Evolutionary conservation across 2,888 invertebrate species (phyloP), one percentile per base, ranked within the genome.

Genomic region (Zeuzera pyrina): DNA sequence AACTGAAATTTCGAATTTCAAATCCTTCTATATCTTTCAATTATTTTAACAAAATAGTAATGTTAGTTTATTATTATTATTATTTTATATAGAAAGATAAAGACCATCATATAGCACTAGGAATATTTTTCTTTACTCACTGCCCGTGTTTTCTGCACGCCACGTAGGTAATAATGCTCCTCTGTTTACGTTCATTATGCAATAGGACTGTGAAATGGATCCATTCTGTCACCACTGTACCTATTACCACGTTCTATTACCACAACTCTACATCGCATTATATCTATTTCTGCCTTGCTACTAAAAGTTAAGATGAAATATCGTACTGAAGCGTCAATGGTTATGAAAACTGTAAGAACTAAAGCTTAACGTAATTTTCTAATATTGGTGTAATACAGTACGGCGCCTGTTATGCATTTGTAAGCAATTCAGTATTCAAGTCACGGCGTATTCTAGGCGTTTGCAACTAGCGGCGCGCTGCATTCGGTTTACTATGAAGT

Each of bases 401-500:
- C 29, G 43, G 42, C 41, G 33, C 42, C 45, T 48, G 47, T 46
- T 58, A 56, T 58, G 56, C 56, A 50, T 59, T 57, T 52, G 52
- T 48, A 39, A 46, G 54, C 47, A 45, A 52, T 53, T 64, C 51
- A 41, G 65, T 54, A 67, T 71, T 63, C 67, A 45, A 57, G 63
- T 51, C 58, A 57, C 52, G 59, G 41, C 41, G 49, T 49, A 57
- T 57, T 56, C 57, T 58, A 65, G 62, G 63, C 64, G 66, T 61
- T 62, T 52, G 50, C 45, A 51, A 54, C 33, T 26, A 30, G 52
- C 55, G 45, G 46, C 43, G 44, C 66, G 59, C n/a, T 61, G 65
- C 62, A 60, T 63, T 66, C 45, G 53, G 62, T 62, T 71, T 67
- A 56, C 62, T 60, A 64, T 64, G 57, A 59, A 61, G 59, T 61